A percentile compares a stretch with the other conserved stretches of the same genome.
These are phyloP conservation scores for Acronicta alni DNA, from an alignment of 2,888 invertebrate genomes.

Conservation along the genomic window DNA sequence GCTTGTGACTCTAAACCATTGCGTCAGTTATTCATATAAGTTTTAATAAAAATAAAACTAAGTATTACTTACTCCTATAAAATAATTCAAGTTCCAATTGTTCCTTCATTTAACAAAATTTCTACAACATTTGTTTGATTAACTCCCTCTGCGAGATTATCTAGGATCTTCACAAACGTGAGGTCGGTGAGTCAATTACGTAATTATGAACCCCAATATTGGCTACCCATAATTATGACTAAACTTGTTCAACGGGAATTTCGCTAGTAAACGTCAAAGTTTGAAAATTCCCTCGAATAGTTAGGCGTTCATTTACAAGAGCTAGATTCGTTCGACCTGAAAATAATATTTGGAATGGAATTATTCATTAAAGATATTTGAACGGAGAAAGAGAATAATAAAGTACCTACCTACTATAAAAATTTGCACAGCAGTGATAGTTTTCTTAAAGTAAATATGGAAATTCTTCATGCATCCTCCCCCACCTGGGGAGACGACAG, in stretches of 20 bases:
- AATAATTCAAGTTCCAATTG: neutral
- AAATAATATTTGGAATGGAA: constrained; percentile 22
- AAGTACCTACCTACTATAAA: too few species aligned
- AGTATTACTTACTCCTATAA: too few species aligned
- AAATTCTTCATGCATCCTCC: too few species aligned
- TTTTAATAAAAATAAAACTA: too few species aligned
- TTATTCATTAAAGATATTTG: constrained; percentile 46
- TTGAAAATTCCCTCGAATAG: constrained; percentile 39
- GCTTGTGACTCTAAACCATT: too few species aligned
- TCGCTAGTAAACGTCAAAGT: constrained; percentile 50
- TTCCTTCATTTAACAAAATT: neutral
- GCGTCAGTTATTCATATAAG: too few species aligned
- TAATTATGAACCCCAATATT: constrained; percentile 47
- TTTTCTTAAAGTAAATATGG: too few species aligned
- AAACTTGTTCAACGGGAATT: constrained; percentile 47
- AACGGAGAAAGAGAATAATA: too few species aligned
- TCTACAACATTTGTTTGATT: constrained; percentile 13
- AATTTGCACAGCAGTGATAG: too few species aligned
- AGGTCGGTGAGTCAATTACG: constrained; percentile 47
- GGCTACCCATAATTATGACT: constrained; percentile 45
- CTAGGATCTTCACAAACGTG: constrained; percentile 19
- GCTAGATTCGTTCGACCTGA: constrained; percentile 17
- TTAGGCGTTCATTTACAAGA: constrained; percentile 28
- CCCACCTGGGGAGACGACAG: too few species aligned
- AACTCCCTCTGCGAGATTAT: constrained; percentile 12